phyloP scores from a whole-genome alignment of 2,888 invertebrate genomes.

The Itoplectis maculator region DNA sequence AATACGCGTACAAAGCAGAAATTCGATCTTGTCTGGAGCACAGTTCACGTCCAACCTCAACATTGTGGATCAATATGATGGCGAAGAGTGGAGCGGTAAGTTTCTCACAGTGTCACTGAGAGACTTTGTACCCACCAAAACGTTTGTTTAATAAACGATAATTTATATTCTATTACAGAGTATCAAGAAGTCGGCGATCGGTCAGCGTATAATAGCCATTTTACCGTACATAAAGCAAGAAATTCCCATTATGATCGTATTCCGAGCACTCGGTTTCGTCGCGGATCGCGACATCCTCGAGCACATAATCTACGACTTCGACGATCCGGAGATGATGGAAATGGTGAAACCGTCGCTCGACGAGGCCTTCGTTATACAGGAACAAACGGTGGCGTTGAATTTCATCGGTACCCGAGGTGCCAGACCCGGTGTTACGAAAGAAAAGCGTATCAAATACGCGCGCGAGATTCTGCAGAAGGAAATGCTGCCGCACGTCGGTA shows the following conservation, averaged over 20 bases:
- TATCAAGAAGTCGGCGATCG: slow-evolving; percentile 99
- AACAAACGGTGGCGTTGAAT: slow-evolving; percentile 99
- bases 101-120: slow-evolving; percentile 43
- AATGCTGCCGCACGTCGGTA: slow-evolving; percentile 99
- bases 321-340: slow-evolving; percentile 99
- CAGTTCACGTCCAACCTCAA: slow-evolving; percentile 97
- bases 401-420: slow-evolving; percentile 99
- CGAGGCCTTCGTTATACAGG: slow-evolving; percentile 99
- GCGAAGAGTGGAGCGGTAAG: slow-evolving; percentile 95
- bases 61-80: slow-evolving; percentile 99
- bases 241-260: slow-evolving; percentile 99
- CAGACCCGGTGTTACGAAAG: slow-evolving; percentile 98
- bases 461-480: slow-evolving; percentile 99
- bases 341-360: slow-evolving; percentile 99
- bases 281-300: slow-evolving; percentile 99
- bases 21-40: slow-evolving; percentile 97
- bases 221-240: slow-evolving; percentile 99
- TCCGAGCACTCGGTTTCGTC: slow-evolving; percentile 99
- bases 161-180: slow-evolving; percentile 87
- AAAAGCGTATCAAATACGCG: slow-evolving; percentile 99
- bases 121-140: neutral
- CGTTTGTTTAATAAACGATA: neutral
- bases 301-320: slow-evolving; percentile 99
- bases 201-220: slow-evolving; percentile 98
- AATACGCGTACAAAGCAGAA: slow-evolving; percentile 99